Evolutionary conservation across 2,797 vertebrate species (phyloP).

Genomic region (Craterocephalus amniculus): DNA sequence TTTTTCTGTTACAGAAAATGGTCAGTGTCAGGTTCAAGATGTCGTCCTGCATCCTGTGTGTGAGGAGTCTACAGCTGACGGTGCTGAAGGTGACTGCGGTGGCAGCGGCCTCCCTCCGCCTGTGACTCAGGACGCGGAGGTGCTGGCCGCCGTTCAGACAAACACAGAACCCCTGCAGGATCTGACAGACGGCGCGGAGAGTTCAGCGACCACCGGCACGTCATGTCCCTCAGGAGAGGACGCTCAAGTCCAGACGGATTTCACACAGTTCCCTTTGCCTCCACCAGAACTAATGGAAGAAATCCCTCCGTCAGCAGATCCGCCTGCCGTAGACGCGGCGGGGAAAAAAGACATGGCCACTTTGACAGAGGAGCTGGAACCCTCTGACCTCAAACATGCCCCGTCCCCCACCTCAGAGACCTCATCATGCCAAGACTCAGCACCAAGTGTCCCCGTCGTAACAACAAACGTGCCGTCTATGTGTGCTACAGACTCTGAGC

Average conservation of each 20-base stretch:
- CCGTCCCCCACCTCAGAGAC: slow-evolving; percentile 39
- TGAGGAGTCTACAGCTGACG: slow-evolving; percentile 36
- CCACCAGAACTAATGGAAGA: slow-evolving; percentile 21
- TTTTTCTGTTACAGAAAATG: slow-evolving; percentile 44
- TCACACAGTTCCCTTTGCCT: slow-evolving; percentile 31
- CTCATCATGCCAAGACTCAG: slow-evolving; percentile 35
- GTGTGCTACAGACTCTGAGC: slow-evolving; percentile 81
- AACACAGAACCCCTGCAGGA: slow-evolving; percentile 46
- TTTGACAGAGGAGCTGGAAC: slow-evolving; percentile 69
- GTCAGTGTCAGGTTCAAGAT: slow-evolving; percentile 33
- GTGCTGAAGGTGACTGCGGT: slow-evolving; percentile 17
- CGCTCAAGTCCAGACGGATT: slow-evolving; percentile 64
- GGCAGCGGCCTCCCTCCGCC: slow-evolving; percentile 26
- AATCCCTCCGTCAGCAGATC: slow-evolving; percentile 5
- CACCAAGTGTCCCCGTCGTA: slow-evolving; percentile 38
- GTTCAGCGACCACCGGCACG: slow-evolving; percentile 21
- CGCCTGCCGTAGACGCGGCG: slow-evolving; percentile 15
- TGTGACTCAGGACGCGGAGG: slow-evolving; percentile 50
- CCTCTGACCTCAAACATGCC: slow-evolving; percentile 22
- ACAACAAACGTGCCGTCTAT: slow-evolving; percentile 73
- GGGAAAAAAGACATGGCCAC: slow-evolving; percentile 75
- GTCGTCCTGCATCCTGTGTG: slow-evolving; percentile 18
- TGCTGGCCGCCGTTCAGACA: slow-evolving; percentile 53
- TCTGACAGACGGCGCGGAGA: slow-evolving; percentile 26
- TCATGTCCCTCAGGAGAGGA: slow-evolving; percentile 54